phyloP scores from a whole-genome alignment of 2,113 vertebrate genomes.

The Platycercus adscitus region DNA sequence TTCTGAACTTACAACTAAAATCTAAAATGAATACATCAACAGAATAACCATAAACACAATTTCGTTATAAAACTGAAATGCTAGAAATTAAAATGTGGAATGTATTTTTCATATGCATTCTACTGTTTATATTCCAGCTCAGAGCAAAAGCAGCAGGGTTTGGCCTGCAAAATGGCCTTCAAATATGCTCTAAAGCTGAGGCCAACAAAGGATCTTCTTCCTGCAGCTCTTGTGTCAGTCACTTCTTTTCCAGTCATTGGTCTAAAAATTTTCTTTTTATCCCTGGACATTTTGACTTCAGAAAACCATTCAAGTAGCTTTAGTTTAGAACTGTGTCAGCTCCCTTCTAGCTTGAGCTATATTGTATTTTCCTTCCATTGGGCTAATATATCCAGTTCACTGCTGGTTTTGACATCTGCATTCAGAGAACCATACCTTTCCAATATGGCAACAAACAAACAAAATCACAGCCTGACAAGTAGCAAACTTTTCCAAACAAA shows the following conservation, averaged over 20 bases:
- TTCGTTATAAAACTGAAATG: neutral
- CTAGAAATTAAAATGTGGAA: neutral
- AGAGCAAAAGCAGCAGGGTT: neutral
- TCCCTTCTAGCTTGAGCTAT: neutral
- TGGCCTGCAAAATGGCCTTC: neutral
- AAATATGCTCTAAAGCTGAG: neutral
- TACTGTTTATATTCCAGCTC: neutral
- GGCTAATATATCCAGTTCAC: neutral
- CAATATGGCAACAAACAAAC: neutral
- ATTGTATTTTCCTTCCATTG: conserved; percentile 1
- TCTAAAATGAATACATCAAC: neutral
- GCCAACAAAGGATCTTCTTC: neutral
- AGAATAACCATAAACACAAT: neutral
- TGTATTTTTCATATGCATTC: neutral
- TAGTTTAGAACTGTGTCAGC: neutral
- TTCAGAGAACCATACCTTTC: neutral
- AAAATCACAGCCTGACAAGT: neutral
- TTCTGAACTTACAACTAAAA: neutral
- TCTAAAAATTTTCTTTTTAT: conserved; percentile 16
- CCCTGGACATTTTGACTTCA: neutral
- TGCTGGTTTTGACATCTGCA: neutral
- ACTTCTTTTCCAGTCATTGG: neutral
- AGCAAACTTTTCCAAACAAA: neutral
- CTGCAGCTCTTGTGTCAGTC: neutral
- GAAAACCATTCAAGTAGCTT: neutral